Conservation (phyloP, 2,888 invertebrate species). For the Drosophila stalkeri region DNA sequence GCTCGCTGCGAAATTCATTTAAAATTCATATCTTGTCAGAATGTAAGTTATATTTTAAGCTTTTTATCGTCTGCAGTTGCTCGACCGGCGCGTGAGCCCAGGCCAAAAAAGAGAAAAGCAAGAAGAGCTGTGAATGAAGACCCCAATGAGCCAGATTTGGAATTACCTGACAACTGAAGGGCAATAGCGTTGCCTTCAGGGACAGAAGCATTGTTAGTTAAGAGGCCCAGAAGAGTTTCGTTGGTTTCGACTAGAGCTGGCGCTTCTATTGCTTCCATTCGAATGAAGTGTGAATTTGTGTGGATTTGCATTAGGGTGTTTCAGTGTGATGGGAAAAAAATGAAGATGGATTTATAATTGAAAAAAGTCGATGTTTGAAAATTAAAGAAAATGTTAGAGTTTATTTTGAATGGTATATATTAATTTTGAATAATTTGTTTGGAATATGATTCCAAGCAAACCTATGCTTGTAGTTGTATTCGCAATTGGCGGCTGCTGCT, state of each 20-base stretch:
- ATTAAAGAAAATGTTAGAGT: neutral
- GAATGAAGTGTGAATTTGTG: slow-evolving; percentile 14
- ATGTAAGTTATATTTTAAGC: slow-evolving; percentile 79
- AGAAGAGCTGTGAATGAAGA: slow-evolving; percentile 51
- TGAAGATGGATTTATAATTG: neutral
- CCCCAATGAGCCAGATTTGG: slow-evolving; percentile 32
- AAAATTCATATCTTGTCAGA: slow-evolving; percentile 82
- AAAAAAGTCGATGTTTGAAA: neutral
- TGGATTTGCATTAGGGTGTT: slow-evolving; percentile 35
- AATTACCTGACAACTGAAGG: slow-evolving; percentile 26
- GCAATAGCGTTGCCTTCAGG: neutral
- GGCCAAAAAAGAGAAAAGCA: slow-evolving; percentile 1
- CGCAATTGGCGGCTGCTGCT: too few relatives aligned
- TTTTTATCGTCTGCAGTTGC: slow-evolving; percentile 68
- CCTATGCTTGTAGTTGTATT: neutral
- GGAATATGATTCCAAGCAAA: neutral
- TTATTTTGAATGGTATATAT: neutral
- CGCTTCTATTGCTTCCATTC: slow-evolving; percentile 20
- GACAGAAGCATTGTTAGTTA: neutral
- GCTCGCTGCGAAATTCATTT: slow-evolving; percentile 69
- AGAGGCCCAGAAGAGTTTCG: neutral
- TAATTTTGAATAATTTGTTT: neutral
- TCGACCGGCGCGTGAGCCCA: slow-evolving; percentile 33
- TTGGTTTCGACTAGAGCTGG: slow-evolving; percentile 23
- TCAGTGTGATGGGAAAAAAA: slow-evolving; percentile 12